Base-by-base conservation (phyloP, 2,888 invertebrate genomes). In the Hybos culiciformis region DNA sequence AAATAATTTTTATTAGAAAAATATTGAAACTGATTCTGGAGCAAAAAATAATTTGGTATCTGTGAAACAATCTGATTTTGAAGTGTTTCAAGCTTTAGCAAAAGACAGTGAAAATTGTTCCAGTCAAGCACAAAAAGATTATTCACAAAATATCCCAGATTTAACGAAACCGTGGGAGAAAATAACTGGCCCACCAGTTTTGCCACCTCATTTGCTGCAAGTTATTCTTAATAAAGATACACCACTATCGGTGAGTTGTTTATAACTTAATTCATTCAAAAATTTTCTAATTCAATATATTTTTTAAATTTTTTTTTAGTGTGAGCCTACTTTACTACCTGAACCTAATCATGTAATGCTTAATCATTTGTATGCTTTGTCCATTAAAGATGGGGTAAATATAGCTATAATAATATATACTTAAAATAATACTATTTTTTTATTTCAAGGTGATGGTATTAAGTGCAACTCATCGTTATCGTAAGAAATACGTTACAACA, bases 391-490 rank as follows among this genome's bases (percentile, higher is more conserved):
- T n/a, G n/a, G n/a, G n/a, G n/a, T n/a, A n/a, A n/a, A n/a, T n/a
- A n/a, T n/a, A n/a, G n/a, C n/a, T n/a, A n/a, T n/a, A n/a, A n/a
- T n/a, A n/a, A n/a, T n/a, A n/a, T n/a, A n/a, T n/a, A n/a, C n/a
- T n/a, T n/a, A n/a, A n/a, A n/a, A n/a, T n/a, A n/a, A n/a, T n/a
- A n/a, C n/a, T n/a, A n/a, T n/a, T n/a, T n/a, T n/a, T n/a, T n/a
- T n/a, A n/a, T n/a, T n/a, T n/a, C n/a, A n/a, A n/a, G n/a, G 98
- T 99, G 3, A 98, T 98, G 97, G 98, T 98, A 32, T 72, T 98
- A 24, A 96, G 94, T 58, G 96, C 97, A 12, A 98, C 97, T 5
- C 96, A 98, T 68, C 77, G 98, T 50, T 98, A 96, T 67, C 79
- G 96, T 51, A 97, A 97, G 75, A 98, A 98, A 75, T 99, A 97